phyloP scores from a whole-genome alignment of 2,888 invertebrate genomes.

The Napeogenes sylphis region DNA sequence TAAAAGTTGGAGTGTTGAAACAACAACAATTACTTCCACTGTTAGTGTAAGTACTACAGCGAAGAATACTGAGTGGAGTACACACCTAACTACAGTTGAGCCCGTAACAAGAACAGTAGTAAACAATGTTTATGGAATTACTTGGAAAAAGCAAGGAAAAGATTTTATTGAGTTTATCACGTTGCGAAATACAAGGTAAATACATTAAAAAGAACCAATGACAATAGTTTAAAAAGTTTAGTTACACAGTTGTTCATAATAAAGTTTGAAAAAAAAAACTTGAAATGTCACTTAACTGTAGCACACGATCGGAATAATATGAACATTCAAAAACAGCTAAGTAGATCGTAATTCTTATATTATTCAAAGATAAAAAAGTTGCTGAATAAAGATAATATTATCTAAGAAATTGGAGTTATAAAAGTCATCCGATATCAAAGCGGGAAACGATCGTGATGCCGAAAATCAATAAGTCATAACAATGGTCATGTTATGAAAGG shows the following conservation, averaged over 20 bases:
- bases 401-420: slow-evolving; percentile 16
- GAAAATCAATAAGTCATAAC: slow-evolving; percentile 17
- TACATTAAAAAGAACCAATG: not conserved
- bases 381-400: slow-evolving; percentile 12
- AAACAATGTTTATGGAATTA: slow-evolving; percentile 68
- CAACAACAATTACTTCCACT: slow-evolving; percentile 66
- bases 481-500: slow-evolving; percentile 13
- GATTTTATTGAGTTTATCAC: slow-evolving; percentile 61
- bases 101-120: slow-evolving; percentile 51
- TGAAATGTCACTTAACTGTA: too few species aligned
- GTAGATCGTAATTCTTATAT: too few species aligned
- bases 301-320: too few species aligned
- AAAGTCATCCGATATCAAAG: slow-evolving; percentile 18
- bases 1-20: slow-evolving; percentile 74
- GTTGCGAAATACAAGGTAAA: slow-evolving; percentile 69
- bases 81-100: slow-evolving; percentile 45
- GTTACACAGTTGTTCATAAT: too few species aligned
- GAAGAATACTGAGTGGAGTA: slow-evolving; percentile 49
- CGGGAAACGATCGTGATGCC: slow-evolving; percentile 13
- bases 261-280: too few species aligned
- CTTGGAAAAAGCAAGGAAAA: slow-evolving; percentile 72
- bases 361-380: slow-evolving; percentile 15
- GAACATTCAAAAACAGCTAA: too few species aligned
- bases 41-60: slow-evolving; percentile 67
- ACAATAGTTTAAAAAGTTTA: too few species aligned